Base-by-base conservation (phyloP, 2,888 invertebrate species). In the Pharmacophagus antenor region DNA sequence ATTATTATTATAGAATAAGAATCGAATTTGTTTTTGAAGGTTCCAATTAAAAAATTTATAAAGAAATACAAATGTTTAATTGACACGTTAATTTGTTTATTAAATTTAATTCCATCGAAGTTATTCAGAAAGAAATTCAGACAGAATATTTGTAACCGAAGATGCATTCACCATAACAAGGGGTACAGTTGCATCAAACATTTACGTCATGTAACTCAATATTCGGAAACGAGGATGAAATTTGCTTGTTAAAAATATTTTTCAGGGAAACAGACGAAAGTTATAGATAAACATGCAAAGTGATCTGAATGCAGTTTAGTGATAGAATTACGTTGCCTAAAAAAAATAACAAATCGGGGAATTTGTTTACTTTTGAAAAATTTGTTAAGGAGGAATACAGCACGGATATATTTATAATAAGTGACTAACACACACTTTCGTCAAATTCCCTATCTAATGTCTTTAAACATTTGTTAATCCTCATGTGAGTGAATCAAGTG, bases 271-370 rank as follows among this genome's bases (percentile, higher is more conserved):
- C 52, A 21, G 27, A 51, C 7, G 31, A 4, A 1, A 37, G 41
- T 18, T 46, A n/a, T n/a, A 25, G 48, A 37, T 21, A 58, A 7
- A 37, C 12, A 58, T 75, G 67, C 67, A 63, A 65, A 65, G n/a
- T n/a, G n/a, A n/a, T 67, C 62, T 65, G 74, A 76, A 79, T 74
- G 77, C 72, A 73, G 74, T 70, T 59, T 67, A 68, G 60, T 63
- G 56, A 56, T 49, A 12, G 49, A 23, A 48, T 31, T 42, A 20
- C 48, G 20, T 23, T 37, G 41, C n/a, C 7, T 12, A 21, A 53
- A 52, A 51, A 20, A 46, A 48, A 52, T 7, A 27, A 27, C 27
- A 27, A 27, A 27, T 27, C n/a, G n/a, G n/a, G n/a, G n/a, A n/a
- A n/a, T n/a, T n/a, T n/a, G n/a, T n/a, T n/a, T n/a, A n/a, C n/a